Percentiles rank a stretch among this genome's conserved stretches.
These are phyloP conservation scores for Caiman crocodilus DNA, from an alignment of 2,797 vertebrate genomes.

Conservation along the genomic window DNA sequence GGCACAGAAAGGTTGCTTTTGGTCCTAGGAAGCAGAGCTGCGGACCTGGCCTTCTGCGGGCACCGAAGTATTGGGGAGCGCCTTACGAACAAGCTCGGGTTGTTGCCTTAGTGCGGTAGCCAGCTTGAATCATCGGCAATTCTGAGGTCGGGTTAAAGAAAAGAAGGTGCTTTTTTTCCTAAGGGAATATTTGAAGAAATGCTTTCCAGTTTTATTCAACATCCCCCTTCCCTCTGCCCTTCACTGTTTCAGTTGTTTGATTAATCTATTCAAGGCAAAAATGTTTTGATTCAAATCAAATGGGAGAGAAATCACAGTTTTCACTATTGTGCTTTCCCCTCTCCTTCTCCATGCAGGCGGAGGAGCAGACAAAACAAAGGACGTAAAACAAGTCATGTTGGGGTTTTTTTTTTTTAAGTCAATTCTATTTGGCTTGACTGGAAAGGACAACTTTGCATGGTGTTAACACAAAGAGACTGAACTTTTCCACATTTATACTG, in stretches of 20 bases:
- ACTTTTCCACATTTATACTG: neutral
- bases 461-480: too few species aligned
- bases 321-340: slow-evolving; percentile 22
- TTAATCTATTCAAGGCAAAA: slow-evolving; percentile 18
- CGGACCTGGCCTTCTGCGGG: rapidly evolving
- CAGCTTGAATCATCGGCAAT: neutral
- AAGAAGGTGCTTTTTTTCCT: too few species aligned
- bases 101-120: neutral
- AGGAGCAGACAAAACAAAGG: neutral
- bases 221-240: neutral
- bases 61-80: neutral
- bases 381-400: slow-evolving; percentile 31
- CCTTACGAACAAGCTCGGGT: neutral
- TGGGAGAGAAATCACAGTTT: neutral
- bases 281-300: neutral
- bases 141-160: neutral
- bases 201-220: neutral
- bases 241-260: neutral
- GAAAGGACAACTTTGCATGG: slow-evolving; percentile 31
- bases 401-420: slow-evolving; percentile 5
- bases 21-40: neutral
- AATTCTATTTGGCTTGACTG: neutral
- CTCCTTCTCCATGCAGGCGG: neutral
- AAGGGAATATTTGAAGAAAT: neutral
- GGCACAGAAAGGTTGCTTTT: neutral